Evolutionary conservation across 2,888 invertebrate genomes (phyloP), one percentile per base, ranked within the genome.

Genomic region (Sarcophaga rosellei): DNA sequence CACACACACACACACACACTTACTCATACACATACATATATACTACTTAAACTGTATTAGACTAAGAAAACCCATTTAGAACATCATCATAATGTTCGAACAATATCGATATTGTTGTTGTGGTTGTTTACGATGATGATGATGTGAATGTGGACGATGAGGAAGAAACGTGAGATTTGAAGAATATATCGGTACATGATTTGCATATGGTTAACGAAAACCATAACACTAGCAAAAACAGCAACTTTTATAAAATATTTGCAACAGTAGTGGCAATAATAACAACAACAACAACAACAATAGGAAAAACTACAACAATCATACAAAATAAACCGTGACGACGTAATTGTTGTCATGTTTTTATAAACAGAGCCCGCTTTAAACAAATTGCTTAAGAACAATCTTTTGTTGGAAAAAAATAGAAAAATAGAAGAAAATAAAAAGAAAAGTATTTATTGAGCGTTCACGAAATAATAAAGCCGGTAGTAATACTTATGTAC

Each of bases 281-380:
- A 25, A 45, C 21, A 35, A 15, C 11, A 81, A 75, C 11, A 69
- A 68, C 73, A 25, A 69, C 15, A 57, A 44, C 1, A 17, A 53
- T 61, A 23, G 12, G 0, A 25, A 12, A 20, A 63, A 47, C 66
- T 47, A 21, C 62, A 44, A 45, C 44, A 20, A 35, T 62, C 20
- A 5, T 20, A 62, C 21, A 62, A 68, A 68, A 21, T 53, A 20
- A 66, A 77, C n/a, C 78, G 81, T 85, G 85, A 74, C 81, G 81
- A 17, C 15, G 73, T 76, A 85, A 85, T 85, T 81, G 77, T 81
- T 77, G 81, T 85, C 70, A 75, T 85, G 81, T 59, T 70, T 35
- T 59, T 63, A 35, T 25, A 53, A 76, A 61, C 11, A 59, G 17
- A 81, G 3, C 76, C 76, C 21, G 44, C 66, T 59, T 44, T 47